These are phyloP conservation scores for Ophioninae sp. DNA, from an alignment of 2,888 invertebrate genomes.

Conservation along the genomic window DNA sequence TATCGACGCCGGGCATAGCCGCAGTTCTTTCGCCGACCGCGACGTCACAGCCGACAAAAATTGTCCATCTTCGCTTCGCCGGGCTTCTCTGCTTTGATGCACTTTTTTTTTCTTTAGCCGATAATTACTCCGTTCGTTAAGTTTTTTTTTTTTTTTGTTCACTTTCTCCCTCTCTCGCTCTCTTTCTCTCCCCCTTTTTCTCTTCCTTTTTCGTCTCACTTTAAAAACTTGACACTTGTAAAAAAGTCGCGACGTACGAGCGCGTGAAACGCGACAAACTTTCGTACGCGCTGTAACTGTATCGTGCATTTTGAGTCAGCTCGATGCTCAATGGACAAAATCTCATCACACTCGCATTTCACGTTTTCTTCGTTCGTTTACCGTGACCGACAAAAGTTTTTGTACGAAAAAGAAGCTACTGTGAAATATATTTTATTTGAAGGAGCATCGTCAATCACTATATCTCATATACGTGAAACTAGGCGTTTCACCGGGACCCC, in stretches of 20 bases:
- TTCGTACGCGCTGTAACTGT: constrained; percentile 15
- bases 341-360: constrained; percentile 63
- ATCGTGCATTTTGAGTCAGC: constrained; percentile 24
- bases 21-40: constrained; percentile 81
- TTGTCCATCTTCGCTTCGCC: constrained; percentile 75
- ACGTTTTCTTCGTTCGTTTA: constrained; percentile 48
- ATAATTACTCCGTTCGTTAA: constrained; percentile 26
- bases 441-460: not conserved
- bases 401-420: not conserved
- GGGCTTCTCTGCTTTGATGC: constrained; percentile 62
- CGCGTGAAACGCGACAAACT: constrained; percentile 23
- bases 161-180: constrained; percentile 7
- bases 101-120: constrained; percentile 53
- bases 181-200: constrained; percentile 9
- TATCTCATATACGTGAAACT: not conserved
- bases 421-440: not conserved
- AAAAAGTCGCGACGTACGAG: constrained; percentile 37
- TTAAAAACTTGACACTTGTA: constrained; percentile 52
- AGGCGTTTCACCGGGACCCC: not conserved
- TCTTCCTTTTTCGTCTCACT: constrained; percentile 46
- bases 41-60: constrained; percentile 79
- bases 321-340: constrained; percentile 68
- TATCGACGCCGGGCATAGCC: constrained; percentile 78
- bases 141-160: constrained; percentile 4
- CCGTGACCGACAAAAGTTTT: constrained; percentile 6